These are phyloP conservation scores for Chrysoperla carnea DNA, from an alignment of 1,140 invertebrate genomes.

Conservation along the genomic window DNA sequence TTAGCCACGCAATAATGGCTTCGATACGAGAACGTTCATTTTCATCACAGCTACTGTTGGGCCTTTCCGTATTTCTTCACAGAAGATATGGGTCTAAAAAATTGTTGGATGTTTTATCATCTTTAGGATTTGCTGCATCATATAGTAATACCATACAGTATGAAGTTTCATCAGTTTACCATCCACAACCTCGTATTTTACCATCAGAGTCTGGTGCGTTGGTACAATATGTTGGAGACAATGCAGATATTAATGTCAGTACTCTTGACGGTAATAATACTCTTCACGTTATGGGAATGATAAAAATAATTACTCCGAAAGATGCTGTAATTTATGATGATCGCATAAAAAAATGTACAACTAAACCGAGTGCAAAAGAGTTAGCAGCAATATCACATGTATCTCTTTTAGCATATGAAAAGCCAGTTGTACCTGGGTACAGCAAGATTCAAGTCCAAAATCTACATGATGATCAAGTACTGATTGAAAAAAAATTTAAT, in stretches of 20 bases:
- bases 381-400: not conserved
- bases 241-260: slow-evolving; percentile 13
- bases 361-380: not conserved
- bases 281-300: slow-evolving; percentile 14
- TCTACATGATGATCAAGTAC: slow-evolving; percentile 12
- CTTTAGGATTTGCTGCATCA: slow-evolving; percentile 13
- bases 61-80: slow-evolving; percentile 8
- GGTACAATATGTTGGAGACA: slow-evolving; percentile 19
- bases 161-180: slow-evolving; percentile 12
- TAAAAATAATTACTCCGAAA: not conserved
- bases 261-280: slow-evolving; percentile 13
- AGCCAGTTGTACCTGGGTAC: not conserved
- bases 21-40: slow-evolving; percentile 12
- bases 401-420: not conserved
- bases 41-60: slow-evolving; percentile 10
- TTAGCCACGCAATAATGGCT: slow-evolving; percentile 13
- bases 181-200: slow-evolving; percentile 5
- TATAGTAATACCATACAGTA: slow-evolving; percentile 12
- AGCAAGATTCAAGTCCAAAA: slow-evolving; percentile 7
- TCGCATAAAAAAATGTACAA: not conserved
- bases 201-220: slow-evolving; percentile 5
- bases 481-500: slow-evolving; percentile 10
- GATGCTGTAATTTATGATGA: not conserved
- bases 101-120: slow-evolving; percentile 9
- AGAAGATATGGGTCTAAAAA: slow-evolving; percentile 12